Evolutionary conservation across 2,113 vertebrate genomes (phyloP), one percentile per base, ranked within the genome.

Genomic region (Girardinichthys multiradiatus): DNA sequence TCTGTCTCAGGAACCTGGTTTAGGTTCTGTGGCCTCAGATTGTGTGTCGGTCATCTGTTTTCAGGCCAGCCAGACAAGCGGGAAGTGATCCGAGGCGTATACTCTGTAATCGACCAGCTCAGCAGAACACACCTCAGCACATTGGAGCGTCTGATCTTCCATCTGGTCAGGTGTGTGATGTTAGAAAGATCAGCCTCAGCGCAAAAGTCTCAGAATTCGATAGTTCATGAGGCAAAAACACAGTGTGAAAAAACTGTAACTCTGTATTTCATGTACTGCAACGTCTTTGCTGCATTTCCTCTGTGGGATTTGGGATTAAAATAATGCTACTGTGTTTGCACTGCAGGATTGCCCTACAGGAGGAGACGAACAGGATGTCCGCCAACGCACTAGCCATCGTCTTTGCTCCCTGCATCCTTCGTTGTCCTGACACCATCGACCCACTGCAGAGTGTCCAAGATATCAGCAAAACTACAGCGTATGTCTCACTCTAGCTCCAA

Each of bases 331-430:
- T 7, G 30, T 54, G 26, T 4, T n/a, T 78, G 39, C 70, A n/a
- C 89, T 86, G 80, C 88, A 99, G 98, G 93, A 97, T 99, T 77
- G 95, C 95, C 33, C 93, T 97, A 57, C 96, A 99, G 82, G 98
- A 99, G 76, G 97, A 99, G n/a, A 98, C 97, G 21, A 99, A 99
- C 90, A 95, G 97, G 68, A 99, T 99, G 97, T 99, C 98, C 45
- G 96, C 97, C 70, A 99, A 99, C 26, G 97, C 98, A 51, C 91
- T 99, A 82, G 98, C 98, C 76, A 99, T 99, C 2, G 98, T 99
- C 30, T 99, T 99, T 63, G 97, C 98, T n/a, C 98, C 98, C 48
- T 99, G 98, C 78, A 96, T 99, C 89, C 96, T 99, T 4, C 97
- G 97, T 76, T 97, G 97, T 76, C 98, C 97, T 0, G 97, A 98